Evolutionary conservation across 2,113 vertebrate genomes (phyloP), one percentile per base, ranked within the genome.

Genomic region (Malurus melanocephalus): DNA sequence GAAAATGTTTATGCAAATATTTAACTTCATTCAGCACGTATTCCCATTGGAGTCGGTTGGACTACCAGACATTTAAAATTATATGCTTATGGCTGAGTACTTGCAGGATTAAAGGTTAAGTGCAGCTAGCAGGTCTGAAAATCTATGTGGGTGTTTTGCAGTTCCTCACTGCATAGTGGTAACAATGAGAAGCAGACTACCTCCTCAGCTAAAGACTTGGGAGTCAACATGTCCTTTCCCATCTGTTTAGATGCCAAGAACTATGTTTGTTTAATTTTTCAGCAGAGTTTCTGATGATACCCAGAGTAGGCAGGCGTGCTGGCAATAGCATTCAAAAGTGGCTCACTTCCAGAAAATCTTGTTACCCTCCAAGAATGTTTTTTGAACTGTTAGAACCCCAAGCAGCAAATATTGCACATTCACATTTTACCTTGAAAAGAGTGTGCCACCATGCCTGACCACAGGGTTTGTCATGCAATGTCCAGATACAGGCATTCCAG

Each of bases 231-330:
- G 94, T 95, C 95, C 95, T 94, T 89, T 77, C 87, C 94, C 93
- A 95, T 96, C 82, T 96, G 95, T 87, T 96, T 89, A 93, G 87
- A 94, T 94, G 95, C 93, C 94, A 94, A 90, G 93, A 92, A 92
- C 93, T 89, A 77, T 95, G 94, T 96, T 95, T 95, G 93, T 95
- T 96, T 95, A 95, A 95, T 96, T 96, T 95, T 96, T 94, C 91
- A 95, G 71, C 81, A 32, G 80, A 92, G 81, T 85, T 96, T 91
- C 89, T 96, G 93, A 95, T 92, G 93, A 72, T 96, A 94, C 94
- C 91, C 95, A 95, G 95, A 96, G 94, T 96, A 94, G 93, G 95
- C 91, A 95, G 94, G 87, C 78, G 1, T 89, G 85, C 87, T 93
- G 93, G 94, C 95, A 94, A 82, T 77, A 80, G 81, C 43, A 55